phyloP scores from a whole-genome alignment of 1,140 invertebrate species.

The Oryctes rhinoceros region DNA sequence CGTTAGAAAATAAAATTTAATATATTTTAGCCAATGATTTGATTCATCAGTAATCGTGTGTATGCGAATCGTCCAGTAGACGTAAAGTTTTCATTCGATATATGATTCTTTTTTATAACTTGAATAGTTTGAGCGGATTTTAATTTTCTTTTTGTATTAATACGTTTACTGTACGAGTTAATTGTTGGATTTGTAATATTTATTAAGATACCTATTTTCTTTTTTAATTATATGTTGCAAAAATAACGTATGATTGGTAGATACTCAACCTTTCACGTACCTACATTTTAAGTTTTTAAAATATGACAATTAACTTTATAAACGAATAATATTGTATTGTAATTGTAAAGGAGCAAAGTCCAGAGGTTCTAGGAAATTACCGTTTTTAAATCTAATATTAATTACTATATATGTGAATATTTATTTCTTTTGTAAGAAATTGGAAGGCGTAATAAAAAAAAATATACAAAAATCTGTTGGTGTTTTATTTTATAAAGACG shows the following conservation, averaged over 20 bases:
- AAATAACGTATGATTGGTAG: not conserved
- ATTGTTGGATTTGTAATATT: not conserved
- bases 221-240: not conserved
- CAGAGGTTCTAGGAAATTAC: conserved; percentile 24
- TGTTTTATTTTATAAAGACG: not conserved
- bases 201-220: not conserved
- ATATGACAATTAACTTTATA: not conserved
- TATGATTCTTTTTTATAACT: too few relatives aligned
- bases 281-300: not conserved
- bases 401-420: conserved; percentile 35
- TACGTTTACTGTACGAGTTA: too few relatives aligned
- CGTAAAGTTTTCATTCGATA: too few relatives aligned
- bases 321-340: not conserved
- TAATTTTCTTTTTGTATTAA: too few relatives aligned
- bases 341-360: conserved; percentile 10
- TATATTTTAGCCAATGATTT: too few relatives aligned
- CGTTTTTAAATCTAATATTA: conserved; percentile 27
- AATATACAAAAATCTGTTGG: not conserved
- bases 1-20: not conserved
- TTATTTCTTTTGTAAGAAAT: conserved; percentile 37
- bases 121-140: too few relatives aligned
- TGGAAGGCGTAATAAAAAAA: conserved; percentile 36
- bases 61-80: too few relatives aligned
- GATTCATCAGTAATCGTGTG: too few relatives aligned
- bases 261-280: not conserved